Percentiles rank a stretch among this genome's conserved stretches.
Evolutionary conservation across 2,113 vertebrate species (phyloP).

Genomic region (Brachypteracias leptosomus): DNA sequence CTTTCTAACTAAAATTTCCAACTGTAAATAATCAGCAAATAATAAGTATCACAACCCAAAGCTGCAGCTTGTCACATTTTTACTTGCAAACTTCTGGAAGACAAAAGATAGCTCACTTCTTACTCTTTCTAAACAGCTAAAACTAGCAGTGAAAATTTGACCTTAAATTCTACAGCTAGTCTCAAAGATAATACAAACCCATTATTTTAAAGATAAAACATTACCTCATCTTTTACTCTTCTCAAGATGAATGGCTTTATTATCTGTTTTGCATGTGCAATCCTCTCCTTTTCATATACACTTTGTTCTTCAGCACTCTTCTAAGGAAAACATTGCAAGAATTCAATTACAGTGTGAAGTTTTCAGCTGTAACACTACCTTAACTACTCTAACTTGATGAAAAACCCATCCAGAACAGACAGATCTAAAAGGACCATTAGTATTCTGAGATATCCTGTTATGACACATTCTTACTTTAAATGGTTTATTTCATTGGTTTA

Average conservation of each 20-base stretch:
- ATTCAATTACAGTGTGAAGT: neutral
- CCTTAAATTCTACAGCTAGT: neutral
- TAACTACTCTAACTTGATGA: neutral
- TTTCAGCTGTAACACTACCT: neutral
- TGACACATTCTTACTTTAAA: neutral
- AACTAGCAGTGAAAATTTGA: neutral
- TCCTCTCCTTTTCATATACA: conserved; percentile 90
- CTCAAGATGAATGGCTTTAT: conserved; percentile 98
- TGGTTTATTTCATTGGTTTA: neutral
- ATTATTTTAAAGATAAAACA: neutral
- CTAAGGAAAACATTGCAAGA: conserved; percentile 68
- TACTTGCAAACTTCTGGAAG: neutral
- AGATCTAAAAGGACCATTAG: neutral
- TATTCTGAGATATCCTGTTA: neutral
- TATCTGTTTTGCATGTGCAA: conserved; percentile 93
- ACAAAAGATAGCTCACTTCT: neutral
- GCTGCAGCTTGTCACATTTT: neutral
- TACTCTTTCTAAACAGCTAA: neutral
- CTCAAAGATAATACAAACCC: neutral
- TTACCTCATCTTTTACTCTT: conserved; percentile 93
- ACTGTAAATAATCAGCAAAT: neutral
- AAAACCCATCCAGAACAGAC: neutral
- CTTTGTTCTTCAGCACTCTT: conserved; percentile 91
- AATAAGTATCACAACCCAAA: neutral
- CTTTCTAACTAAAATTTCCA: neutral